Conservation (phyloP, 1,140 invertebrate species). For the Teleopsis dalmanni region DNA sequence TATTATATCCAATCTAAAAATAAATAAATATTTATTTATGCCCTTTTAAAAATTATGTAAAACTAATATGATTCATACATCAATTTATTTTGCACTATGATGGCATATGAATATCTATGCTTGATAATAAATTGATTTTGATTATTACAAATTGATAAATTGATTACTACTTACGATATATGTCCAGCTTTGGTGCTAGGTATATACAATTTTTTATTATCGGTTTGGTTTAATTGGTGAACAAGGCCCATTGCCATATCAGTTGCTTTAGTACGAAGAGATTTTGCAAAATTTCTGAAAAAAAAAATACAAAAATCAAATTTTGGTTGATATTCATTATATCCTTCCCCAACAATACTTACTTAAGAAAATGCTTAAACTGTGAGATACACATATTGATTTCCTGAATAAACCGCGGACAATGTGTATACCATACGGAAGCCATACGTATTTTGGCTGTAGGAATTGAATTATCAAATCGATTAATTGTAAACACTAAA, state of each 20-base stretch:
- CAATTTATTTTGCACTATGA: not conserved
- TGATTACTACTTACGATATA: slow-evolving; percentile 14
- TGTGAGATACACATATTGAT: slow-evolving; percentile 72
- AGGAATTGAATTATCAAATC: slow-evolving; percentile 46
- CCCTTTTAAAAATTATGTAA: not conserved
- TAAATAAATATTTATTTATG: no score
- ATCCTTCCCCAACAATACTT: slow-evolving; percentile 10
- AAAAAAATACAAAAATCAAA: not conserved
- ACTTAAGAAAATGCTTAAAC: slow-evolving; percentile 57
- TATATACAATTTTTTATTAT: slow-evolving; percentile 10
- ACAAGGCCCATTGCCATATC: slow-evolving; percentile 90
- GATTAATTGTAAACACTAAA: slow-evolving; percentile 58
- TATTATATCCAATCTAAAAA: slow-evolving; percentile 57
- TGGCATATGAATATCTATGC: not conserved
- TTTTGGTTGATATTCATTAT: slow-evolving; percentile 50
- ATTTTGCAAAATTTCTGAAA: slow-evolving; percentile 65
- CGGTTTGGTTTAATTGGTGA: slow-evolving; percentile 51
- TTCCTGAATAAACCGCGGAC: slow-evolving; percentile 76
- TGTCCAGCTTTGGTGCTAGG: slow-evolving; percentile 15
- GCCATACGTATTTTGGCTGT: slow-evolving; percentile 68
- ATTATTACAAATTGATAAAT: no score
- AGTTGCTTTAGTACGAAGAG: slow-evolving; percentile 81
- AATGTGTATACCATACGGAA: slow-evolving; percentile 90
- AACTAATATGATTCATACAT: not conserved
- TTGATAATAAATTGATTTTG: not conserved